phyloP scores from a whole-genome alignment of 2,888 invertebrate species.

The Aleiodes alternator region DNA sequence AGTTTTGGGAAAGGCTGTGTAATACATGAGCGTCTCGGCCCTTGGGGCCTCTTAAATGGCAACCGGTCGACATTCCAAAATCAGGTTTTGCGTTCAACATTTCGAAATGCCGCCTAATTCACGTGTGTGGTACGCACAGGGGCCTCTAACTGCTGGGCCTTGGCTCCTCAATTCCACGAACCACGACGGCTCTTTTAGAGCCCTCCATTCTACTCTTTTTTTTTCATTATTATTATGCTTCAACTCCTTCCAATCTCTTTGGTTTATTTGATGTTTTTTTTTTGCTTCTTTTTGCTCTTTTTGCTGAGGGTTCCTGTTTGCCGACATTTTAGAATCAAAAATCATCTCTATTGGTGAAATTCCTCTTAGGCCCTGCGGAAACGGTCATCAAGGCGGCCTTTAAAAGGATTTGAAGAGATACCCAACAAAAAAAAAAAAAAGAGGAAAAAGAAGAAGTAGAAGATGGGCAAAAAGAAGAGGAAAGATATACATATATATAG shows the following conservation, averaged over 20 bases:
- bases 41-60: slow-evolving; percentile 43
- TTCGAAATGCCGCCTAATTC: slow-evolving; percentile 60
- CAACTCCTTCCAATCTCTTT: slow-evolving; percentile 29
- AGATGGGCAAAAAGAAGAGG: neutral
- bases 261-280: slow-evolving; percentile 35
- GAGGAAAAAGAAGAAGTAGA: neutral
- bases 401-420: slow-evolving; percentile 9
- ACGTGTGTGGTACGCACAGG: slow-evolving; percentile 46
- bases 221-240: slow-evolving; percentile 10
- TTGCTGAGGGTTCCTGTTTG: slow-evolving; percentile 17
- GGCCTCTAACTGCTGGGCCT: slow-evolving; percentile 50
- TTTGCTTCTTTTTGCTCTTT: neutral
- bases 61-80: slow-evolving; percentile 63
- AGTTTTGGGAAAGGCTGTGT: slow-evolving; percentile 17
- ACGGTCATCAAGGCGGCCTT: slow-evolving; percentile 22
- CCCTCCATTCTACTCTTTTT: slow-evolving; percentile 19
- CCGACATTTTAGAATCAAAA: slow-evolving; percentile 11
- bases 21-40: slow-evolving; percentile 37
- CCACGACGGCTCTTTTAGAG: slow-evolving; percentile 39
- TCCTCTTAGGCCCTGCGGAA: slow-evolving; percentile 13
- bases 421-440: neutral
- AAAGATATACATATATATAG: neutral
- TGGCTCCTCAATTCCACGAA: slow-evolving; percentile 55
- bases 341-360: slow-evolving; percentile 11
- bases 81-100: slow-evolving; percentile 66